Conservation (phyloP, 2,888 invertebrate species). For the Patella caerulea region DNA sequence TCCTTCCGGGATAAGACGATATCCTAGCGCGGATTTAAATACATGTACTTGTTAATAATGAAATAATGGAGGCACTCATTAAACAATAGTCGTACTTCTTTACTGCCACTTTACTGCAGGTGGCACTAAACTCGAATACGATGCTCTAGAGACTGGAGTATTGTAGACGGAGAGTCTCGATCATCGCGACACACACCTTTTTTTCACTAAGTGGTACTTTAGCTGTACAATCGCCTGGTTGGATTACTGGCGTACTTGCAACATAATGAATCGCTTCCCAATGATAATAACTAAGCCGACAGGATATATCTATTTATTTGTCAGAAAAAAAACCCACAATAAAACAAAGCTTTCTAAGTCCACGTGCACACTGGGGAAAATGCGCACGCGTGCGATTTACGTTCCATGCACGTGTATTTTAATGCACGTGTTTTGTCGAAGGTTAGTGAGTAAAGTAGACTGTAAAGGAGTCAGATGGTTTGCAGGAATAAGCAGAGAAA, state of each 20-base stretch:
- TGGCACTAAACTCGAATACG: background rate
- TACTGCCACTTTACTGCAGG: slow-evolving; percentile 4
- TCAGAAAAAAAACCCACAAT: background rate
- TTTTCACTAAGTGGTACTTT: too few relatives aligned
- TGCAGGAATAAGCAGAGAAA: too few relatives aligned
- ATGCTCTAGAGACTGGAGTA: too few relatives aligned
- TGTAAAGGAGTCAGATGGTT: too few relatives aligned
- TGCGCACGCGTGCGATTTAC: slow-evolving; percentile 1
- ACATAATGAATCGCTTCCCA: slow-evolving; percentile 6
- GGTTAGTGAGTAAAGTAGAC: background rate
- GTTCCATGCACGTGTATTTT: background rate
- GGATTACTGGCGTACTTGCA: too few relatives aligned
- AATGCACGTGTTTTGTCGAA: background rate
- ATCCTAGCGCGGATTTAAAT: background rate
- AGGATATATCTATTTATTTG: slow-evolving; percentile 10
- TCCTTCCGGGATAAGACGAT: background rate
- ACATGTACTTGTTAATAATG: background rate
- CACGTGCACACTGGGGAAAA: background rate
- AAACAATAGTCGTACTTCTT: background rate
- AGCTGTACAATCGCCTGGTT: too few relatives aligned
- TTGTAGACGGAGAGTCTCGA: too few relatives aligned
- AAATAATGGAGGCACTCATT: background rate
- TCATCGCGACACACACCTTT: too few relatives aligned
- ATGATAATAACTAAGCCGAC: background rate
- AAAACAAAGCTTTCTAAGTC: background rate